phyloP scores from a whole-genome alignment of 1,140 invertebrate species.

The Phymorhynchus buccinoides region DNA sequence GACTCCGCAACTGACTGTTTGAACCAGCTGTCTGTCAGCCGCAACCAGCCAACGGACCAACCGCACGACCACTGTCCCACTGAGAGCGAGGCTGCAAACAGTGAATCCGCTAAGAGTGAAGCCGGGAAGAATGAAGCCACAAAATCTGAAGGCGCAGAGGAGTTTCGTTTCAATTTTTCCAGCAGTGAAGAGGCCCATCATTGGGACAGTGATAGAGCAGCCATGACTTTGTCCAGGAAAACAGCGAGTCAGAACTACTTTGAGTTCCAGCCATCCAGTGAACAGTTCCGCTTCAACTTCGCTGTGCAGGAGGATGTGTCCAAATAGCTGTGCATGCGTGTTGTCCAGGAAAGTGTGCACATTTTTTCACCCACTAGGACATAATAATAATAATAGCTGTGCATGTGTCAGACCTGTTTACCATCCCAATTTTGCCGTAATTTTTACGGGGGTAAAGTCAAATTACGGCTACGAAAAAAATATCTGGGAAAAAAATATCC shows the following conservation, averaged over 20 bases:
- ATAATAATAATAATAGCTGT: too few species aligned
- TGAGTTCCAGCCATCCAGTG: slow-evolving; percentile 30
- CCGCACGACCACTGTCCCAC: neutral
- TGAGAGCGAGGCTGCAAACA: too few species aligned
- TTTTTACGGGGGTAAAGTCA: too few species aligned
- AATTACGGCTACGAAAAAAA: too few species aligned
- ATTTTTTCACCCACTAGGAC: too few species aligned
- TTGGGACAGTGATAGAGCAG: neutral
- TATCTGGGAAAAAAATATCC: too few species aligned
- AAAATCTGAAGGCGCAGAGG: neutral
- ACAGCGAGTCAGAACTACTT: slow-evolving; percentile 20
- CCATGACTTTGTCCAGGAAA: neutral
- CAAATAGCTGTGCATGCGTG: too few species aligned
- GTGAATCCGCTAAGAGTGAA: neutral
- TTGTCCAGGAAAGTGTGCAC: too few species aligned
- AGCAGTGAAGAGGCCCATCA: neutral
- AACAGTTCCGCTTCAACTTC: slow-evolving; percentile 43
- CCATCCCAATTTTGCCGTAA: too few species aligned
- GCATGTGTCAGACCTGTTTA: too few species aligned
- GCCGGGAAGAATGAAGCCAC: neutral
- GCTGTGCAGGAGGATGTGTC: neutral
- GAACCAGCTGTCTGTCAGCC: neutral
- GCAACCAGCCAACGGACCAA: neutral
- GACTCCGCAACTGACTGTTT: neutral
- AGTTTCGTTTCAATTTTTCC: slow-evolving; percentile 28